Percentiles rank a stretch among this genome's conserved stretches.
phyloP scores from a whole-genome alignment of 2,888 invertebrate species.

The Balanococcus diminutus region DNA sequence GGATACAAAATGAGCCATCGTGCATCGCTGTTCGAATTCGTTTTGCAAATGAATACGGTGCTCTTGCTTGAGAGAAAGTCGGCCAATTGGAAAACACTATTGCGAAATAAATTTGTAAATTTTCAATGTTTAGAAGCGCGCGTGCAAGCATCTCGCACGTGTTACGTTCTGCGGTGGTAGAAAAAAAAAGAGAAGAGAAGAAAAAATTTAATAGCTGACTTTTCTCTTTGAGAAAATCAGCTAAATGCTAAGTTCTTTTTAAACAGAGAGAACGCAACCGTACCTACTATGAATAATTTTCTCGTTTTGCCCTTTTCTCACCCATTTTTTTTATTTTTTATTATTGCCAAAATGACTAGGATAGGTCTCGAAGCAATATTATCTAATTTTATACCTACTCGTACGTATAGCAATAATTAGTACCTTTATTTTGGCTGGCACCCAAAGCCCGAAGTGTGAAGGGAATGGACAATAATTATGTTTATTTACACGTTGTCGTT shows the following conservation, averaged over 20 bases:
- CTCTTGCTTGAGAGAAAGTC: not conserved
- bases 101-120: not conserved
- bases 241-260: not conserved
- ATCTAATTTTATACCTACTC: not conserved
- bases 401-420: not conserved
- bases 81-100: not conserved
- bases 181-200: not conserved
- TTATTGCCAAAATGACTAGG: not conserved
- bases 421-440: not conserved
- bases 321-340: not conserved
- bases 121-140: not conserved
- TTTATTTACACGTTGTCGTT: conserved; percentile 17
- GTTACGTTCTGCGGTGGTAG: not conserved
- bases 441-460: not conserved
- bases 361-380: not conserved
- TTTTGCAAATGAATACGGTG: not conserved
- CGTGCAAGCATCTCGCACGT: not conserved
- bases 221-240: not conserved
- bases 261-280: not conserved
- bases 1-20: too few relatives aligned
- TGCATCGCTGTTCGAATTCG: not conserved
- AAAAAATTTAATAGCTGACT: not conserved
- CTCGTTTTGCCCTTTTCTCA: not conserved
- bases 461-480: not conserved
- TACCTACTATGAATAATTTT: too few relatives aligned